Conservation (phyloP, 2,797 vertebrate genomes). For the Monodelphis domestica region DNA sequence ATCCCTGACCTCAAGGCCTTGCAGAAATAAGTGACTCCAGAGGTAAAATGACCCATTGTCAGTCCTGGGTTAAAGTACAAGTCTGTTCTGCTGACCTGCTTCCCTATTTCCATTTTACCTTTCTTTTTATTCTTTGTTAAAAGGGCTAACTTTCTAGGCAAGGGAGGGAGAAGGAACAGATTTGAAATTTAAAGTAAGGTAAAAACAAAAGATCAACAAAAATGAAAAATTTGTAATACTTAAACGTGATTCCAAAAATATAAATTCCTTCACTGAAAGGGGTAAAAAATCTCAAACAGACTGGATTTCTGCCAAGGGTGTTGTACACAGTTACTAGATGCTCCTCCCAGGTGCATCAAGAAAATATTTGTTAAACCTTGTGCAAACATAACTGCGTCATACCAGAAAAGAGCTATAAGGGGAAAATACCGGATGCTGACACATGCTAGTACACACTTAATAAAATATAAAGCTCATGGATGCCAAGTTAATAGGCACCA, state of each 20-base stretch:
- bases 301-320: conserved; percentile 65
- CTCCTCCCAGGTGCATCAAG: conserved; percentile 65
- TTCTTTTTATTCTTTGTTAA: neutral
- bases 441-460: conserved; percentile 43
- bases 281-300: neutral
- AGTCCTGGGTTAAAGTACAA: neutral
- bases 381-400: neutral
- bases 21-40: neutral
- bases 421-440: conserved; percentile 53
- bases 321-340: conserved; percentile 65
- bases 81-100: neutral
- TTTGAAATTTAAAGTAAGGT: neutral
- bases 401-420: conserved; percentile 63
- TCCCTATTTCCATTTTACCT: neutral
- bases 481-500: conserved; percentile 44
- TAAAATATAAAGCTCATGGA: conserved; percentile 56
- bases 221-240: conserved; percentile 4
- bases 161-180: neutral
- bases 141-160: neutral
- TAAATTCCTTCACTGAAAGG: conserved; percentile 60
- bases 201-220: neutral
- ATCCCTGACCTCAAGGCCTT: neutral
- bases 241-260: conserved; percentile 22
- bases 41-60: neutral
- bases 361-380: conserved; percentile 63